Conservation (phyloP, 1,140 invertebrate species). For the Conus ventricosus region DNA sequence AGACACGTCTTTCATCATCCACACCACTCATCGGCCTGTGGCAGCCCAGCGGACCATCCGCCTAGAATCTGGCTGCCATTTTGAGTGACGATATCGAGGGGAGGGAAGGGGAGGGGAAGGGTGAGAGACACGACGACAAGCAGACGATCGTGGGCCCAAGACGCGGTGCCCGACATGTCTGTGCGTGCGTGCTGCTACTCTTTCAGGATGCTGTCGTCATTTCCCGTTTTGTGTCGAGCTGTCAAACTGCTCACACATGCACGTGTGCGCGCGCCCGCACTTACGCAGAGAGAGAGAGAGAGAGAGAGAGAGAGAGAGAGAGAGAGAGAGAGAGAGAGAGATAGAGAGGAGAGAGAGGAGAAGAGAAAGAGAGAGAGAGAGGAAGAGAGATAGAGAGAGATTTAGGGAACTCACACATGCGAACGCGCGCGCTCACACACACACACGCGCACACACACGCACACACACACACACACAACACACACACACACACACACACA, state of each 20-base stretch:
- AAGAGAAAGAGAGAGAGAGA: not conserved
- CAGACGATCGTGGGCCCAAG: not conserved
- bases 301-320: not conserved
- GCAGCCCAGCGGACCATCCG: not conserved
- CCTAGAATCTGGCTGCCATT: not conserved
- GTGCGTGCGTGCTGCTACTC: too few relatives aligned
- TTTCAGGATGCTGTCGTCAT: too few relatives aligned
- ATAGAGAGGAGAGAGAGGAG: not conserved
- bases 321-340: too few relatives aligned
- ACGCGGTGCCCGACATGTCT: not conserved
- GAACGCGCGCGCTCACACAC: too few relatives aligned
- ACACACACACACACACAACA: too few relatives aligned
- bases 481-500: too few relatives aligned
- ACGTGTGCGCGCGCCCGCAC: not conserved
- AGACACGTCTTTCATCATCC: not conserved
- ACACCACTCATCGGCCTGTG: not conserved
- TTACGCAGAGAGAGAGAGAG: not conserved
- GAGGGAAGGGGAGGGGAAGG: not conserved
- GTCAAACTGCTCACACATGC: not conserved
- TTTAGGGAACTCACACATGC: not conserved
- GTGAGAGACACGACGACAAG: not conserved
- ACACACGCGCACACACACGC: too few relatives aligned
- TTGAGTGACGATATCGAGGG: not conserved
- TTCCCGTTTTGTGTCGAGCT: too few relatives aligned
- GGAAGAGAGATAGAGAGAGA: not conserved